phyloP scores from a whole-genome alignment of 35 echinoderm and acorn worm species.

The Anneissia japonica region DNA sequence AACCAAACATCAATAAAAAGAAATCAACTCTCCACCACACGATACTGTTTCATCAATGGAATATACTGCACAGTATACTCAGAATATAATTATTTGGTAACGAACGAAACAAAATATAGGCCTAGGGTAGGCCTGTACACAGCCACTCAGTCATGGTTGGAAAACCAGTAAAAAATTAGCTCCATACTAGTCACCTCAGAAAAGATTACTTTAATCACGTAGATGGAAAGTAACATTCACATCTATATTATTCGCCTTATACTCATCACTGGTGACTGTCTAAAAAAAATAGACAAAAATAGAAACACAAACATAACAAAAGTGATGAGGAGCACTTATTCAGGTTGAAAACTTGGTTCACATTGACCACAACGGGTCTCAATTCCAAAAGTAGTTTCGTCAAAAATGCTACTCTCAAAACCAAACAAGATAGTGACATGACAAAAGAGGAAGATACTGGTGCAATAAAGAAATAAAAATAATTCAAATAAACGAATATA shows the following conservation, averaged over 20 bases:
- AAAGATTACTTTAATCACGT: not conserved
- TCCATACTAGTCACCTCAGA: not conserved
- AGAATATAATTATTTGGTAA: too few species aligned
- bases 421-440: not conserved
- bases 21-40: too few species aligned
- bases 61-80: too few species aligned
- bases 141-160: too few species aligned
- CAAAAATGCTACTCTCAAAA: not conserved
- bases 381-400: not conserved
- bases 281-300: not conserved
- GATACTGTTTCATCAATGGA: too few species aligned
- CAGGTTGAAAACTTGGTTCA: not conserved
- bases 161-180: too few species aligned
- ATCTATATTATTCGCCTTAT: not conserved
- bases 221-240: not conserved
- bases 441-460: too few species aligned
- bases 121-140: too few species aligned
- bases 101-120: too few species aligned
- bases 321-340: not conserved
- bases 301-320: not conserved
- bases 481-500: not conserved
- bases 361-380: not conserved
- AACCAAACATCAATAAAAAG: too few species aligned
- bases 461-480: not conserved
- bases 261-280: not conserved